phyloP scores from a whole-genome alignment of 2,797 vertebrate species.

The Coccyzus lansbergi region DNA sequence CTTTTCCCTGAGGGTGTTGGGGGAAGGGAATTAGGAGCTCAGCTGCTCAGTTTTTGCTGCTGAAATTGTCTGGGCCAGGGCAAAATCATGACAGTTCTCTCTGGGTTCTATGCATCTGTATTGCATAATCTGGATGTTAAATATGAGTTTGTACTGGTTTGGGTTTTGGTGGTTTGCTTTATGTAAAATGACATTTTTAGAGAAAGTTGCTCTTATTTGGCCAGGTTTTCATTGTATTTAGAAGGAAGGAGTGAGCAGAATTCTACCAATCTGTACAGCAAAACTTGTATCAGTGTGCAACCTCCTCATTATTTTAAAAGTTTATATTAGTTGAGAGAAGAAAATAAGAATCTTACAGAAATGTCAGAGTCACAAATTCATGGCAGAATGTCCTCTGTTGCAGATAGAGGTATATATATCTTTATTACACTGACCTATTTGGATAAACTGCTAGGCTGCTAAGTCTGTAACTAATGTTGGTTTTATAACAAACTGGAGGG shows the following conservation, averaged over 20 bases:
- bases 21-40: too few species aligned
- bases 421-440: background rate
- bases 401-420: background rate
- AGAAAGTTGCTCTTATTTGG: background rate
- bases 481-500: background rate
- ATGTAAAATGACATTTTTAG: background rate
- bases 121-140: background rate
- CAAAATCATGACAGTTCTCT: background rate
- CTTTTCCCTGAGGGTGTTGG: too few species aligned
- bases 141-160: rapidly evolving
- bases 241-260: background rate
- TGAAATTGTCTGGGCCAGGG: too few species aligned
- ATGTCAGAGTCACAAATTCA: background rate
- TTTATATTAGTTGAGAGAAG: background rate
- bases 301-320: background rate
- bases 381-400: background rate
- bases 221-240: background rate
- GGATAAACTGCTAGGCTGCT: background rate
- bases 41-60: too few species aligned
- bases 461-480: background rate
- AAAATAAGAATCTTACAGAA: background rate
- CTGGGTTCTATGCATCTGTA: background rate
- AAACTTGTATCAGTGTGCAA: background rate
- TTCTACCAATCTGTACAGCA: background rate
- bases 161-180: background rate